Percentiles rank a stretch among this genome's conserved stretches.
These are phyloP conservation scores for Beris chalybata DNA, from an alignment of 2,888 invertebrate species.

Conservation along the genomic window DNA sequence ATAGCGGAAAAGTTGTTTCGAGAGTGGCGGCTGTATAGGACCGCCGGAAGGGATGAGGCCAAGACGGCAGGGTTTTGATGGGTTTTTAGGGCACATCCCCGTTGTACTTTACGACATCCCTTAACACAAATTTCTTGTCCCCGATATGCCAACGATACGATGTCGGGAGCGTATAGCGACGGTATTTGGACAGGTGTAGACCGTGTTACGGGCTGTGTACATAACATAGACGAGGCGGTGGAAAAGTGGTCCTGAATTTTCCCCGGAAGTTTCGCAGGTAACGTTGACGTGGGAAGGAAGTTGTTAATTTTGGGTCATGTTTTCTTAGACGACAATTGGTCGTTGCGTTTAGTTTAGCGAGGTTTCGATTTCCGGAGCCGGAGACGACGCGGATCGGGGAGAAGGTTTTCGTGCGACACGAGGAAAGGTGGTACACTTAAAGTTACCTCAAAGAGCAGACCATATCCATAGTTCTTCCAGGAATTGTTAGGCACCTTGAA, in stretches of 20 bases:
- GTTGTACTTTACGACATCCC: no score
- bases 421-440: no score
- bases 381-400: not conserved
- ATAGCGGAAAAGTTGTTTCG: not conserved
- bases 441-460: no score
- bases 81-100: no score
- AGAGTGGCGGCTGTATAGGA: not conserved
- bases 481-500: not conserved
- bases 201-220: constrained; percentile 1
- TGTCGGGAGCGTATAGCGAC: no score
- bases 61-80: no score
- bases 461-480: no score
- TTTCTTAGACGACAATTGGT: constrained; percentile 34
- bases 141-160: no score
- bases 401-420: no score
- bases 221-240: no score
- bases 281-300: constrained; percentile 33
- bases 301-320: constrained; percentile 38
- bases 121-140: no score
- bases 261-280: constrained; percentile 1
- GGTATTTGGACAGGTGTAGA: constrained; percentile 27
- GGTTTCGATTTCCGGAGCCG: constrained; percentile 35
- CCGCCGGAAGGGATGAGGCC: no score
- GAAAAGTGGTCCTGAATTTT: constrained; percentile 4
- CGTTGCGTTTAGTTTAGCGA: constrained; percentile 19